A percentile compares a stretch with the other conserved stretches of the same genome.
Conservation (phyloP, 1,140 invertebrate species). For the Drosophila leontia region DNA sequence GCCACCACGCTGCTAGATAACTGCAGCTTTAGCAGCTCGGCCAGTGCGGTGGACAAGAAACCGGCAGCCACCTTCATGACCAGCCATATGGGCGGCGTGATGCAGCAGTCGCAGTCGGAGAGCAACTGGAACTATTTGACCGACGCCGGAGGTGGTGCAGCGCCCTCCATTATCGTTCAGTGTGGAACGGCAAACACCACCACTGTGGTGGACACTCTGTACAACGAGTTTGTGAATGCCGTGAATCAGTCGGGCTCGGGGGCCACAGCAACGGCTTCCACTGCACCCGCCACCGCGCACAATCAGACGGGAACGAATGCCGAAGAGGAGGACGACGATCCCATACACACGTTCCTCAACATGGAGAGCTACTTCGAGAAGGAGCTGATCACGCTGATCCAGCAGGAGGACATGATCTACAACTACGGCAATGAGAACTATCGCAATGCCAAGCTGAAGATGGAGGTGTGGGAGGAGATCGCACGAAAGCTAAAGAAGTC, state of each 20-base stretch:
- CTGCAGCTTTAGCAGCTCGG: constrained; percentile 54
- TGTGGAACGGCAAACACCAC: constrained; percentile 45
- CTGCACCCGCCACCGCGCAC: constrained; percentile 25
- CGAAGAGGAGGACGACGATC: constrained; percentile 82
- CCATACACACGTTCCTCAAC: constrained; percentile 78
- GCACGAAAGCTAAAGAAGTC: constrained; percentile 78
- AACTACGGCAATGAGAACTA: constrained; percentile 80
- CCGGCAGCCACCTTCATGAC: constrained; percentile 42
- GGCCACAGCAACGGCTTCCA: constrained; percentile 17
- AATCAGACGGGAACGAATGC: constrained; percentile 28
- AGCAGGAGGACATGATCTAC: constrained; percentile 78
- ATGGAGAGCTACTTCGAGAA: constrained; percentile 83
- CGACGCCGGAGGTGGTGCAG: constrained; percentile 47
- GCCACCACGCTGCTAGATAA: constrained; percentile 50
- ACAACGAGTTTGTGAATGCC: constrained; percentile 71
- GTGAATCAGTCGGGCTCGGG: constrained; percentile 29
- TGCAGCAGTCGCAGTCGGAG: constrained; percentile 62
- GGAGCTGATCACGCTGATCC: constrained; percentile 73
- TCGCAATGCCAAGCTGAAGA: constrained; percentile 77
- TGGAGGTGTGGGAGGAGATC: constrained; percentile 80
- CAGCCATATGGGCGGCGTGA: constrained; percentile 49
- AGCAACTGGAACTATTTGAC: constrained; percentile 76
- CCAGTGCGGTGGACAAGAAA: constrained; percentile 54
- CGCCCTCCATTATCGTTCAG: constrained; percentile 51
- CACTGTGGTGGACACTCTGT: constrained; percentile 64